A percentile compares a stretch with the other conserved stretches of the same genome.
phyloP scores from a whole-genome alignment of 2,797 vertebrate species.

The Okamejei kenojei region DNA sequence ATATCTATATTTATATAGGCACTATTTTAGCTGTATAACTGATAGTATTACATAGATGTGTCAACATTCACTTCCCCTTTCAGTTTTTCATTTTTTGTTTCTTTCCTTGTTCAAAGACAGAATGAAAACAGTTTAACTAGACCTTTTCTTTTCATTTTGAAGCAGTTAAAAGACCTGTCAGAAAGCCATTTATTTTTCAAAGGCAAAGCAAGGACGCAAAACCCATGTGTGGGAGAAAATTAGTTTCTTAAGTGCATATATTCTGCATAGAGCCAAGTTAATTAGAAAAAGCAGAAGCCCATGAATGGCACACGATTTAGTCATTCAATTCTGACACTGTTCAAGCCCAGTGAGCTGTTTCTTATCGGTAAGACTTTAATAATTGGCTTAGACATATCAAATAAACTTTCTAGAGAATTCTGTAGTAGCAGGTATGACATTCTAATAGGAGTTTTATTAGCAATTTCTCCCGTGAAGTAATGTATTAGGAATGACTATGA shows the following conservation, averaged over 20 bases:
- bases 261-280: conserved; percentile 64
- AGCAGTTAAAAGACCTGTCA: conserved; percentile 42
- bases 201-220: conserved; percentile 69
- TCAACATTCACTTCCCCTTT: background rate
- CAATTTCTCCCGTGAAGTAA: conserved; percentile 62
- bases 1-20: background rate
- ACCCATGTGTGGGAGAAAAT: conserved; percentile 61
- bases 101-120: background rate
- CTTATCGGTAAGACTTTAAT: conserved; percentile 76
- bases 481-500: conserved; percentile 75
- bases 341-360: conserved; percentile 66
- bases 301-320: conserved; percentile 68
- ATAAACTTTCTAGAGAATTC: conserved; percentile 77
- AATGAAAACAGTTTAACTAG: background rate
- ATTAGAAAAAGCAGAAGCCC: conserved; percentile 72
- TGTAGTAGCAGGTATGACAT: conserved; percentile 79
- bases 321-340: conserved; percentile 64
- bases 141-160: conserved; percentile 10
- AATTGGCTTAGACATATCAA: conserved; percentile 79
- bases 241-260: conserved; percentile 58
- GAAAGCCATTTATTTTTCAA: conserved; percentile 64
- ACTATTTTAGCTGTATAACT: background rate
- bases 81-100: background rate
- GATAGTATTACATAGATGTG: background rate
- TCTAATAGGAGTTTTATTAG: conserved; percentile 81